Evolutionary conservation across 2,113 vertebrate genomes (phyloP), one percentile per base, ranked within the genome.

Genomic region (Gasterosteus nipponicus): DNA sequence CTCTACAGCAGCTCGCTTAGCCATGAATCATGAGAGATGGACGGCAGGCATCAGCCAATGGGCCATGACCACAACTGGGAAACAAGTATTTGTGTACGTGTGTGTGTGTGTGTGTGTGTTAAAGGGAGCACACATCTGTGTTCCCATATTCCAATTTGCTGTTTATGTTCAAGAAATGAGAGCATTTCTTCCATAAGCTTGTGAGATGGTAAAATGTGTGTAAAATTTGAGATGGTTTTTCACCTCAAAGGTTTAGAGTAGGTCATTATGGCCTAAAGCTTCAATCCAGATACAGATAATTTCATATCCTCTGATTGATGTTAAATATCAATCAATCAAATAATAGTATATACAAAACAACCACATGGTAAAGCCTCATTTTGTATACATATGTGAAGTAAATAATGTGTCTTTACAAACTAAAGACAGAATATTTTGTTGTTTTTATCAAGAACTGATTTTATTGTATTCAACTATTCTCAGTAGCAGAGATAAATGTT

Each of bases 1-100:
- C 87, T 90, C 69, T 73, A 87, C 90, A 89, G 90, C 88, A 73
- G 78, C 83, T 83, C 47, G 70, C 87, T 86, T 87, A 82, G 84
- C 70, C 82, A 87, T 87, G 88, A 92, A 91, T 91, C 89, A 89
- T 85, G 86, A 78, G 82, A 89, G 86, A 91, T 91, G 88, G 86
- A 89, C 77, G 51, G 75, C 81, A 83, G 75, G 82, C 88, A 56
- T 83, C 75, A 73, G 85, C 87, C 90, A 91, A 91, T 90, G 90
- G 89, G 83, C 88, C 81, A n/a, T 91, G 85, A 91, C 88, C 87
- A 75, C 76, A 72, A 70, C 83, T 78, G 74, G 83, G 70, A 80
- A 88, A 75, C 74, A 74, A 80, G 68, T 69, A 68, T 70, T 44
- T 84, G 78, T 81, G 69, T 54, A 26, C 22, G 62, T 70, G 46